Evolutionary conservation across 92 coral and sea anemone genomes (phyloP).

Genomic region (Porites divaricata): DNA sequence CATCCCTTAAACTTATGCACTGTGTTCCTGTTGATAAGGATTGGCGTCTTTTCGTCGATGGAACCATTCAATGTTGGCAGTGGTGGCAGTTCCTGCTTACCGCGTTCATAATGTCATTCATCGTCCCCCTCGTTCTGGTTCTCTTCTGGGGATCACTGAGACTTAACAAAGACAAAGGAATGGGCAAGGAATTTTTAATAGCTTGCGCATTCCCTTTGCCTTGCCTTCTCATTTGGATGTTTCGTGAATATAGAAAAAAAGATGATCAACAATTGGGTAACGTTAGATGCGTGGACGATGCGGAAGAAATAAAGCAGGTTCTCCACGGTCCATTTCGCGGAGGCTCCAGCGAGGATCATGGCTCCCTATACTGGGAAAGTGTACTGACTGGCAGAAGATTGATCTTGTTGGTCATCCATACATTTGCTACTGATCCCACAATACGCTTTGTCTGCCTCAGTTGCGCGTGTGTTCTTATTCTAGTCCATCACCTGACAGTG

Average conservation of each 20-base stretch:
- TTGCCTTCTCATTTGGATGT: constrained; percentile 19
- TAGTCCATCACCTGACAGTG: constrained; percentile 30
- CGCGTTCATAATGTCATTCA: constrained; percentile 22
- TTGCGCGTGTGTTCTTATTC: constrained; percentile 26
- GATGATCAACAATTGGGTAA: neutral
- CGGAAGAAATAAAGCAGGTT: constrained; percentile 23
- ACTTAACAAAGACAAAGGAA: constrained; percentile 31
- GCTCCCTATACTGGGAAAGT: constrained; percentile 61
- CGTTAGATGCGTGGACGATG: neutral
- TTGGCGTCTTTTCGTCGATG: constrained; percentile 48
- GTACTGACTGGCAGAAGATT: constrained; percentile 56
- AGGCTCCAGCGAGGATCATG: constrained; percentile 14
- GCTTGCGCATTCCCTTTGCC: constrained; percentile 39
- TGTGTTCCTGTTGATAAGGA: constrained; percentile 33
- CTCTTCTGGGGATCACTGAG: constrained; percentile 46
- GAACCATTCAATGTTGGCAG: constrained; percentile 56
- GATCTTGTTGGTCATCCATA: constrained; percentile 24
- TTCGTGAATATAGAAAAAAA: neutral
- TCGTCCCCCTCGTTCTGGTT: constrained; percentile 42
- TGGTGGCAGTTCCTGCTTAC: constrained; percentile 61
- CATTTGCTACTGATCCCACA: constrained; percentile 34
- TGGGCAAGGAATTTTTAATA: constrained; percentile 37
- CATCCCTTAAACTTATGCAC: constrained; percentile 48
- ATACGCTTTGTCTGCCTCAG: constrained; percentile 31
- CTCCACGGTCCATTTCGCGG: constrained; percentile 54